These are phyloP conservation scores for Chrysoperla carnea DNA, from an alignment of 1,140 invertebrate species.

Conservation along the genomic window DNA sequence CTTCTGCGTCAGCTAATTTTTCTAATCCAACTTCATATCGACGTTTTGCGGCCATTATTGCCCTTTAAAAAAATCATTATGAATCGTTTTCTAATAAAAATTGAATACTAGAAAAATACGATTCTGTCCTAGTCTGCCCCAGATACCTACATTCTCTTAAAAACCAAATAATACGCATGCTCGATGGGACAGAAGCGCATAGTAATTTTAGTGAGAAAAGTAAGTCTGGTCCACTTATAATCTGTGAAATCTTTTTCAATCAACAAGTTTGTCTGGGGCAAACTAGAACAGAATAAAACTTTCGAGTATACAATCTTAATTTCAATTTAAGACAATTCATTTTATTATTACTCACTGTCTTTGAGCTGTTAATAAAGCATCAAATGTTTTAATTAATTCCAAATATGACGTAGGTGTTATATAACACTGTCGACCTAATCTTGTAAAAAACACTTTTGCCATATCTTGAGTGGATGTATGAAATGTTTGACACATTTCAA, in stretches of 20 bases:
- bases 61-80: slow-evolving; percentile 22
- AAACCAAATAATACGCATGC: too few relatives aligned
- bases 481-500: slow-evolving; percentile 81
- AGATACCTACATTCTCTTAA: too few relatives aligned
- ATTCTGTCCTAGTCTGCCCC: too few relatives aligned
- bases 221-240: too few relatives aligned
- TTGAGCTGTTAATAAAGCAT: slow-evolving; percentile 60
- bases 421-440: slow-evolving; percentile 64
- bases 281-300: too few relatives aligned
- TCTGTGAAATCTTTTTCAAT: too few relatives aligned
- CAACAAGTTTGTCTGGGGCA: too few relatives aligned
- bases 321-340: too few relatives aligned
- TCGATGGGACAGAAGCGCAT: too few relatives aligned
- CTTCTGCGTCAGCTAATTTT: slow-evolving; percentile 66
- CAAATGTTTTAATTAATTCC: slow-evolving; percentile 83
- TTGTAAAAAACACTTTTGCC: slow-evolving; percentile 50
- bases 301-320: too few relatives aligned
- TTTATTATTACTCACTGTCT: slow-evolving; percentile 49
- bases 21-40: slow-evolving; percentile 77
- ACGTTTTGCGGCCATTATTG: slow-evolving; percentile 41
- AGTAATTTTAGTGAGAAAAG: too few relatives aligned
- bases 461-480: slow-evolving; percentile 69
- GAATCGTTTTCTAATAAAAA: too few relatives aligned
- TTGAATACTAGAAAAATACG: background rate
- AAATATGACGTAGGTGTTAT: slow-evolving; percentile 90